These are phyloP conservation scores for Drosophila aldrichi DNA, from an alignment of 2,888 invertebrate species.

Conservation along the genomic window DNA sequence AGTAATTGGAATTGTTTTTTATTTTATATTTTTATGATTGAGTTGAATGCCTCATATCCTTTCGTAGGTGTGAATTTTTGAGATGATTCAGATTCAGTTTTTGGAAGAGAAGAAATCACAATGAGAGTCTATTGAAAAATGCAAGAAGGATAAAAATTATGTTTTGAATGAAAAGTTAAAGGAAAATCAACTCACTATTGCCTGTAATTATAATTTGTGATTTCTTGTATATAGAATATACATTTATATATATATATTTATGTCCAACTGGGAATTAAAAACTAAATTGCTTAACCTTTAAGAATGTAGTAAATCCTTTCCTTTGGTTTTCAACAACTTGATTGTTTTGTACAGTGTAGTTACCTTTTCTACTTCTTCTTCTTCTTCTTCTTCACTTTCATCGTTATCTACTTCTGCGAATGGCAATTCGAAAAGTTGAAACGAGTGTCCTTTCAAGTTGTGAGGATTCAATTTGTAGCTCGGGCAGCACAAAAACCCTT, in stretches of 20 bases:
- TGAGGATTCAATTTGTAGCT: neutral
- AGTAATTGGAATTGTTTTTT: neutral
- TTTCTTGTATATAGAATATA: too few relatives aligned
- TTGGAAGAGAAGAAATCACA: too few relatives aligned
- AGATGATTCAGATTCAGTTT: slow-evolving; percentile 10
- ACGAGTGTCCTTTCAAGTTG: neutral
- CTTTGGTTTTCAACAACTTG: neutral
- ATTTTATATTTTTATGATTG: neutral
- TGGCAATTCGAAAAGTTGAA: neutral
- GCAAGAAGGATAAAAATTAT: too few relatives aligned
- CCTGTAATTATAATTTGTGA: too few relatives aligned
- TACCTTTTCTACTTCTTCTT: neutral
- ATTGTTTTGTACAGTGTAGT: neutral
- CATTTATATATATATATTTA: too few relatives aligned
- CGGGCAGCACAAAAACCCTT: neutral
- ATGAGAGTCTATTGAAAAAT: too few relatives aligned
- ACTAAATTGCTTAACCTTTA: too few relatives aligned
- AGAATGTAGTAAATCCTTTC: too few relatives aligned
- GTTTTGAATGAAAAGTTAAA: neutral
- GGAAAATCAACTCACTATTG: neutral
- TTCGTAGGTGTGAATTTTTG: slow-evolving; percentile 31
- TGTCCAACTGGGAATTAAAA: too few relatives aligned
- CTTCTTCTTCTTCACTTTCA: neutral
- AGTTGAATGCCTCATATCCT: slow-evolving; percentile 21
- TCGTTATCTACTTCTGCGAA: neutral